Conservation (phyloP, 2,113 vertebrate species). For the Macrotis lagotis region DNA sequence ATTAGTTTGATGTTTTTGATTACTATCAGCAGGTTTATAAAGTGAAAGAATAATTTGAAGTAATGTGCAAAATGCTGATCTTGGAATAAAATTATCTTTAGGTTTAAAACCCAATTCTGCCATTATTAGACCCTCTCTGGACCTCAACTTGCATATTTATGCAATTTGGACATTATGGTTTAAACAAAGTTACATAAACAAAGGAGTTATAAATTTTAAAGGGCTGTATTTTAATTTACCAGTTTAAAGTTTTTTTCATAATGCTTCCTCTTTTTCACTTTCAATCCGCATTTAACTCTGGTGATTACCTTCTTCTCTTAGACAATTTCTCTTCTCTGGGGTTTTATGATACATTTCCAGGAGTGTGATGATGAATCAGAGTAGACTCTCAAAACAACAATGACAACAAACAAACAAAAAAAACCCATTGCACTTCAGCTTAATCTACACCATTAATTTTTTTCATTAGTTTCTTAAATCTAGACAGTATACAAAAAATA, state of each 20-base stretch:
- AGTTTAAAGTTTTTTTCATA: not conserved
- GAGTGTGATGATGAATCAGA: not conserved
- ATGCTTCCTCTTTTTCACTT: not conserved
- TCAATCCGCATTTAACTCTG: not conserved
- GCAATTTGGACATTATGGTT: not conserved
- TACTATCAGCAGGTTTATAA: not conserved
- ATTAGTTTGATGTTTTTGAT: not conserved
- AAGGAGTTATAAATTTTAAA: not conserved
- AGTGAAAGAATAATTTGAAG: too few species aligned
- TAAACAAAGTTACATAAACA: not conserved
- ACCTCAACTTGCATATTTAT: not conserved
- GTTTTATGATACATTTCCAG: not conserved
- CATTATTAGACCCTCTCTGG: not conserved
- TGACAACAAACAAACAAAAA: too few species aligned
- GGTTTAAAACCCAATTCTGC: not conserved
- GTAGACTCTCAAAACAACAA: not conserved
- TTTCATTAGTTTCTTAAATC: not conserved
- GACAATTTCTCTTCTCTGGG: not conserved
- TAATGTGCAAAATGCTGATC: not conserved
- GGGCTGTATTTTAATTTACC: not conserved
- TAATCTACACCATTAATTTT: not conserved
- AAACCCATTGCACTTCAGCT: not conserved
- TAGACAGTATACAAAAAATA: not conserved
- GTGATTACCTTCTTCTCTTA: not conserved
- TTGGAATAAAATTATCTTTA: not conserved